phyloP scores from a whole-genome alignment of 1,140 invertebrate genomes.

The Bombyx mandarina region DNA sequence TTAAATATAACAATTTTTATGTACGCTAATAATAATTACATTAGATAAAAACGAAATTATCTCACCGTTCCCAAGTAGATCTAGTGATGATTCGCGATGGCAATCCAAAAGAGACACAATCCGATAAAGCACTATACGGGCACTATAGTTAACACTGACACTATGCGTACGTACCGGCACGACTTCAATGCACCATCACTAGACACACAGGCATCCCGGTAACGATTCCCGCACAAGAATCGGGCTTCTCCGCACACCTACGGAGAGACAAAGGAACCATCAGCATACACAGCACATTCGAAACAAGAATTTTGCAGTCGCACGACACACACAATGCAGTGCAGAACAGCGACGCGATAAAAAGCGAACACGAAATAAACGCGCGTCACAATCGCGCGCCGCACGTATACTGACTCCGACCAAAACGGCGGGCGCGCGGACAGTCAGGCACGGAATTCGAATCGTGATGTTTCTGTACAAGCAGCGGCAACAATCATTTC shows the following conservation, averaged over 20 bases:
- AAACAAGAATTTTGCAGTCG: slow-evolving; percentile 30
- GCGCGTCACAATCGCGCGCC: slow-evolving; percentile 50
- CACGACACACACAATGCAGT: slow-evolving; percentile 19
- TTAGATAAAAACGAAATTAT: slow-evolving; percentile 7
- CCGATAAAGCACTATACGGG: slow-evolving; percentile 56
- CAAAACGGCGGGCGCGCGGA: slow-evolving; percentile 6
- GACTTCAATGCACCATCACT: slow-evolving; percentile 59
- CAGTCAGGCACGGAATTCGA: slow-evolving; percentile 27
- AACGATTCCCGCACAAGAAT: slow-evolving; percentile 27
- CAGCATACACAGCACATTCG: slow-evolving; percentile 34
- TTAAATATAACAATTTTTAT: too few species aligned
- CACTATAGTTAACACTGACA: slow-evolving; percentile 68
- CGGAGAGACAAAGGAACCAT: slow-evolving; percentile 49
- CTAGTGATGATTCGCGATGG: slow-evolving; percentile 58
- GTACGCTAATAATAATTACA: neutral
- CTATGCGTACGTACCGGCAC: slow-evolving; percentile 42
- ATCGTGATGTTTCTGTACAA: slow-evolving; percentile 24
- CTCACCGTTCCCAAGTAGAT: slow-evolving; percentile 63
- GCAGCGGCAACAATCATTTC: slow-evolving; percentile 41
- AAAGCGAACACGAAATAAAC: slow-evolving; percentile 25
- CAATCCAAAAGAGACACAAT: slow-evolving; percentile 68
- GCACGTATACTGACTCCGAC: slow-evolving; percentile 47
- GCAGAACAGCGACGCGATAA: slow-evolving; percentile 10
- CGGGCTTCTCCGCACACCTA: slow-evolving; percentile 45
- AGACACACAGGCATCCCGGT: slow-evolving; percentile 55